These are phyloP conservation scores for Formica exsecta DNA, from an alignment of 1,140 invertebrate genomes.

Conservation along the genomic window DNA sequence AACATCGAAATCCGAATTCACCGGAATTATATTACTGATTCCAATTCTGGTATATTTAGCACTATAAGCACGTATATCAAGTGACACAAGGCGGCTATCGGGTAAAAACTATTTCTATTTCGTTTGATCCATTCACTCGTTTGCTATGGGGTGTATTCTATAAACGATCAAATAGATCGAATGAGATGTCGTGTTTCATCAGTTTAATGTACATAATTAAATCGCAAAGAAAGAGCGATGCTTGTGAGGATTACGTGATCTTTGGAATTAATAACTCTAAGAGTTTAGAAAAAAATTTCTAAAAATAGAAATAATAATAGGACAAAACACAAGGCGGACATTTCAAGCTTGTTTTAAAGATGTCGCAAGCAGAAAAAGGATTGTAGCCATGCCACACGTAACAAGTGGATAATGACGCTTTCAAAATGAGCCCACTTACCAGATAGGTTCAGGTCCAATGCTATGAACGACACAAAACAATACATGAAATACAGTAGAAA, in stretches of 20 bases:
- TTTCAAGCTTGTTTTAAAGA: conserved; percentile 7
- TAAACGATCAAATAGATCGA: conserved; percentile 9
- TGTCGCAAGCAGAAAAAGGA: conserved; percentile 34
- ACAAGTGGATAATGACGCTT: conserved; percentile 44
- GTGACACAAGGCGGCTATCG: conserved; percentile 55
- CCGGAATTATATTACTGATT: background rate
- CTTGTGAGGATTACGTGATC: background rate
- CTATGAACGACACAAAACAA: conserved; percentile 82
- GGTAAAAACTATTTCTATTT: conserved; percentile 75
- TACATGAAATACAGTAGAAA: conserved; percentile 79
- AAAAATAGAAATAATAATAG: background rate
- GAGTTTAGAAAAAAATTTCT: background rate
- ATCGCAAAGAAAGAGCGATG: background rate
- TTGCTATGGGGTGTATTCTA: conserved; percentile 27
- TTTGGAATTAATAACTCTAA: background rate
- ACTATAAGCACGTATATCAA: conserved; percentile 55
- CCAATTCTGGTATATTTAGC: conserved; percentile 19
- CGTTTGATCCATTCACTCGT: conserved; percentile 60
- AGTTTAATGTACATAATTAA: background rate
- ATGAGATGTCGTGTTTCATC: conserved; percentile 12
- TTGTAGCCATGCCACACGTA: conserved; percentile 56
- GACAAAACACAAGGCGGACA: background rate
- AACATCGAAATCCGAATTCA: conserved; percentile 2
- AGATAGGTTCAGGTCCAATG: conserved; percentile 83
- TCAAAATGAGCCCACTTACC: conserved; percentile 79